Conservation (phyloP, 1,140 invertebrate species). For the Akabosia matsudoensis region DNA sequence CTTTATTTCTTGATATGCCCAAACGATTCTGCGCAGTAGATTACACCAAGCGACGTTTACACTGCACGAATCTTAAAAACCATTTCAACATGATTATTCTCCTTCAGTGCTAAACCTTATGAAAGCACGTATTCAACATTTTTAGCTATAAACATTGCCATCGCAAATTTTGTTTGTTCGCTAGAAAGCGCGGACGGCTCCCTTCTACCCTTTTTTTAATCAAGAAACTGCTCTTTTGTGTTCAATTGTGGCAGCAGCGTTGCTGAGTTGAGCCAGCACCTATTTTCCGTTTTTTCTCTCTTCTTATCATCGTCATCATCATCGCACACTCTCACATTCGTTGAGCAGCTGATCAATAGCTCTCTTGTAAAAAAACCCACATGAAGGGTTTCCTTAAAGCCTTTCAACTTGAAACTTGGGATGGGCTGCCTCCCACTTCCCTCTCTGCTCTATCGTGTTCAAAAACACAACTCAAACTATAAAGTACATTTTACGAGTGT, state of each 20-base stretch:
- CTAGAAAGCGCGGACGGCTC: too few relatives aligned
- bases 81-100: too few relatives aligned
- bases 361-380: background rate
- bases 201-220: too few relatives aligned
- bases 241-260: background rate
- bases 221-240: background rate
- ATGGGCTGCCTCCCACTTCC: slow-evolving; percentile 10
- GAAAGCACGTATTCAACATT: too few relatives aligned
- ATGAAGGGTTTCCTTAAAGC: background rate
- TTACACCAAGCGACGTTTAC: too few relatives aligned
- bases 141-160: too few relatives aligned
- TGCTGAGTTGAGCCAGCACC: background rate
- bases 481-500: background rate
- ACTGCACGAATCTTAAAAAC: too few relatives aligned
- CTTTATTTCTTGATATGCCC: too few relatives aligned
- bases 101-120: too few relatives aligned
- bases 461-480: background rate
- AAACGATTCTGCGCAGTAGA: too few relatives aligned
- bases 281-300: background rate
- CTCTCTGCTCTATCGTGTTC: background rate
- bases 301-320: background rate
- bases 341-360: slow-evolving; percentile 5
- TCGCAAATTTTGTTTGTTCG: too few relatives aligned
- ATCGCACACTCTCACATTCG: background rate
- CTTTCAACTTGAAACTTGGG: background rate